Evolutionary conservation across 2,888 invertebrate genomes (phyloP).

Genomic region (Loripinus fragilis): DNA sequence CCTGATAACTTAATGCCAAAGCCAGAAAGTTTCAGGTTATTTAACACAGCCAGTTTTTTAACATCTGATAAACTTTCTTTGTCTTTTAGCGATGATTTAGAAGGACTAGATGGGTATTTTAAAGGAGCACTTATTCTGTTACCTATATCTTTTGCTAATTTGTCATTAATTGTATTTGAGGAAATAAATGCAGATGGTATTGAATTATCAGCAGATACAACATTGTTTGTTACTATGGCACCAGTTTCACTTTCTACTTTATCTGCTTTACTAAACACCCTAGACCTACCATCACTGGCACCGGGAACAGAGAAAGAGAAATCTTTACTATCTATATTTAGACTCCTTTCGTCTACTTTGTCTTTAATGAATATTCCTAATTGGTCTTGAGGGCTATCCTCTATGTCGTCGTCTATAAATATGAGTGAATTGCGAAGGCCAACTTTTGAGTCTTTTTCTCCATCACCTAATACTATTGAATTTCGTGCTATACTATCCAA

Average conservation of each 20-base stretch:
- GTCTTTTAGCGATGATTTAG: conserved; percentile 73
- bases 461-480: conserved; percentile 70
- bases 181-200: conserved; percentile 67
- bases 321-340: conserved; percentile 51
- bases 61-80: conserved; percentile 71
- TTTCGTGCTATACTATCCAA: conserved; percentile 75
- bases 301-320: conserved; percentile 44
- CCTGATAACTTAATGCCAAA: conserved; percentile 65
- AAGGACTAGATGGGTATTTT: conserved; percentile 71
- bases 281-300: conserved; percentile 37
- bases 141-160: conserved; percentile 75
- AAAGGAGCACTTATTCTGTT: conserved; percentile 74
- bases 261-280: conserved; percentile 36
- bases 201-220: conserved; percentile 19
- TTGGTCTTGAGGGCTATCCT: conserved; percentile 63
- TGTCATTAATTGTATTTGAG: conserved; percentile 75
- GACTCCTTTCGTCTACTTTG: conserved; percentile 57
- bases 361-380: conserved; percentile 57
- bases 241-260: conserved; percentile 24
- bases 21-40: conserved; percentile 67
- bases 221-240: conserved; percentile 44
- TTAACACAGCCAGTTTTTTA: conserved; percentile 68
- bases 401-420: conserved; percentile 75
- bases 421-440: conserved; percentile 72
- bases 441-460: conserved; percentile 67